A percentile compares a stretch with the other conserved stretches of the same genome.
Evolutionary conservation across 2,797 vertebrate species (phyloP).

Genomic region (Cygnus olor): DNA sequence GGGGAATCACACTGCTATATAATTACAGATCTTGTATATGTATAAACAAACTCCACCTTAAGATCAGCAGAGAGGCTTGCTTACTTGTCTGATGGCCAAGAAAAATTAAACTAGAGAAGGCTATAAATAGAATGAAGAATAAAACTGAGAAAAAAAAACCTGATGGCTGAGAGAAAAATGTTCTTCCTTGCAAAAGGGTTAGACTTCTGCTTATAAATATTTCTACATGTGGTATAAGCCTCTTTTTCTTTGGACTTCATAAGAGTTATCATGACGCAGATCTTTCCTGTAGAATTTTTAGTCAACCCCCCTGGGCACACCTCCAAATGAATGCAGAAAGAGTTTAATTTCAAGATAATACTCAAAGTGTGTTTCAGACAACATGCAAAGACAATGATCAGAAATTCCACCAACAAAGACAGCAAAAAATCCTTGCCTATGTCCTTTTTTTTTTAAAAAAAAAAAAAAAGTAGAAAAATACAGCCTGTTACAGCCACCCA

Average conservation of each 20-base stretch:
- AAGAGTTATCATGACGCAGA: background rate
- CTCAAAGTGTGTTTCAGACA: background rate
- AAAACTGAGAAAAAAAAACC: background rate
- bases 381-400: background rate
- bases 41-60: constrained; percentile 43
- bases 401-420: background rate
- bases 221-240: background rate
- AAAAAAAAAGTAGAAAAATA: background rate
- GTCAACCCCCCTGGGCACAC: background rate
- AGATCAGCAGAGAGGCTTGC: constrained; percentile 43
- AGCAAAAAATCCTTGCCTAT: background rate
- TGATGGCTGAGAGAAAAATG: background rate
- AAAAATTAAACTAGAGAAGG: constrained; percentile 36
- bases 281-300: background rate
- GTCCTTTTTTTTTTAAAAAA: background rate
- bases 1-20: constrained; percentile 14
- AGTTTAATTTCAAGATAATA: background rate
- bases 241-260: background rate
- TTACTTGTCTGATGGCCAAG: constrained; percentile 58
- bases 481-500: background rate
- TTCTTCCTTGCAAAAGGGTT: background rate
- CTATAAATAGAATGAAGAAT: constrained; percentile 47
- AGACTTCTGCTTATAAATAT: background rate
- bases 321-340: background rate
- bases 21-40: constrained; percentile 20